Conservation (phyloP, 2,113 vertebrate genomes). For the Callipepla californica region DNA sequence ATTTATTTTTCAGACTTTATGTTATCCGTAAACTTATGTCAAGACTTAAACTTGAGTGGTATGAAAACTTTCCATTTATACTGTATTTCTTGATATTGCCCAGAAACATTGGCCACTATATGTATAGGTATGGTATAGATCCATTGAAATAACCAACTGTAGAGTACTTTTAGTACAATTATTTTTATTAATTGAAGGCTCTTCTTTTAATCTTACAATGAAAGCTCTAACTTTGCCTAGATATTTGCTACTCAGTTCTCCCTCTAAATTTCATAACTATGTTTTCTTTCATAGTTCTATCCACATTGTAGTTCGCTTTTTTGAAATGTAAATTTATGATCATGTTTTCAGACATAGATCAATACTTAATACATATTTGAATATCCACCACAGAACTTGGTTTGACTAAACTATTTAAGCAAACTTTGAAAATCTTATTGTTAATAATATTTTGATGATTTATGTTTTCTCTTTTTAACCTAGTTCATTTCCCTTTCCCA, state of each 20-base stretch:
- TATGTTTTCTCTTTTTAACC: neutral
- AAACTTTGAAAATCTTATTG: neutral
- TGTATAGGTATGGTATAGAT: neutral
- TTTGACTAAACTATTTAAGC: neutral
- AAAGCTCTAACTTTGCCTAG: neutral
- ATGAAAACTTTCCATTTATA: neutral
- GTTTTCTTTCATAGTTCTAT: neutral
- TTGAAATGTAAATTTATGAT: neutral
- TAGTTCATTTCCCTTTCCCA: neutral
- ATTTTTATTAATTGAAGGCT: neutral
- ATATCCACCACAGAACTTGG: neutral
- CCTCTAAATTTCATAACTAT: neutral
- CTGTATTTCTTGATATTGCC: neutral
- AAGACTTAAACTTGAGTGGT: neutral
- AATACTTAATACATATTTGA: neutral
- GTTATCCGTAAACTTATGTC: neutral
- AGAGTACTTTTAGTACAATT: accelerated
- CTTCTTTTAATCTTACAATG: neutral
- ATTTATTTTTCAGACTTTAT: neutral
- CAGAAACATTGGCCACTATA: neutral
- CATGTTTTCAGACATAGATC: neutral
- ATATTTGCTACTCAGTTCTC: neutral
- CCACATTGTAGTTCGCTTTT: neutral
- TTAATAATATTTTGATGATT: neutral
- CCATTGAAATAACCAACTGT: neutral